A percentile compares a stretch with the other conserved stretches of the same genome.
Evolutionary conservation across 2,797 vertebrate species (phyloP).

Genomic region (Pristis pectinata): DNA sequence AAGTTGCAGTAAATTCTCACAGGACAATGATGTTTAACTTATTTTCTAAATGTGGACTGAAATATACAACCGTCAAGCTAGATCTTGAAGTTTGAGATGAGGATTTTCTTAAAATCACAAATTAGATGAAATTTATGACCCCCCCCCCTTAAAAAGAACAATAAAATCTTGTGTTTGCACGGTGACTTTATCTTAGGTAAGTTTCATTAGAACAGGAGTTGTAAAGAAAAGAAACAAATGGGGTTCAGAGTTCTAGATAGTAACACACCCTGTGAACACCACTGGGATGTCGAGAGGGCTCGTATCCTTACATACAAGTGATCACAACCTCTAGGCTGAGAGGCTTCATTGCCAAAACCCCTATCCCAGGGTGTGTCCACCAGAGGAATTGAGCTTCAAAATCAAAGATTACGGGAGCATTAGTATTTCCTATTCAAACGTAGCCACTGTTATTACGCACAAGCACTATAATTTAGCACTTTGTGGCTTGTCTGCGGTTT

Average conservation of each 20-base stretch:
- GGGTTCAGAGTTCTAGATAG: background rate
- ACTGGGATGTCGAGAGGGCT: background rate
- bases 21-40: background rate
- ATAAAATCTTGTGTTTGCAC: background rate
- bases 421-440: background rate
- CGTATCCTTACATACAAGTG: background rate
- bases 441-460: background rate
- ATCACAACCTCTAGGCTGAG: background rate
- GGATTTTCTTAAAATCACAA: background rate
- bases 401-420: background rate
- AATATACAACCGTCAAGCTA: too few relatives aligned
- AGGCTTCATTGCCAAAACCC: background rate
- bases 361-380: background rate
- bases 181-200: background rate
- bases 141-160: too few relatives aligned
- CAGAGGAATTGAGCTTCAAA: background rate
- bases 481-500: conserved; percentile 1
- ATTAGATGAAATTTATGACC: background rate
- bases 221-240: background rate
- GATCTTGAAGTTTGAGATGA: background rate
- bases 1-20: background rate
- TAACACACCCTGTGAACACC: background rate
- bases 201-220: background rate
- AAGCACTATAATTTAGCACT: background rate
- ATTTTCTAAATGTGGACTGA: background rate